phyloP scores from a whole-genome alignment of 2,888 invertebrate species.

The Diarsia mendica region DNA sequence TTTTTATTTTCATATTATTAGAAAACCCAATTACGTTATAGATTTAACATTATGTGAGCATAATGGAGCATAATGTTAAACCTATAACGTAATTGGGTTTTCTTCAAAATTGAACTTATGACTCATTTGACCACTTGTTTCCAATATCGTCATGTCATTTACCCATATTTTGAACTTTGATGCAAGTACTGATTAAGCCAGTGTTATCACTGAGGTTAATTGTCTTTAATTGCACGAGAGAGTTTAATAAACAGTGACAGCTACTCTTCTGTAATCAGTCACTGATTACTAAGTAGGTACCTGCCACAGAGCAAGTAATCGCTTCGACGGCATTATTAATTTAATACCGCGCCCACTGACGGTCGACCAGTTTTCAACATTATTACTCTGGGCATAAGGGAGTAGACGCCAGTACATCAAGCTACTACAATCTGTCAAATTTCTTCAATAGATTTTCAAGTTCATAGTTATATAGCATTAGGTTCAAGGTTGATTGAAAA shows the following conservation, averaged over 20 bases:
- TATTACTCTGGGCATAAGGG: too few species aligned
- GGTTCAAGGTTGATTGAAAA: too few species aligned
- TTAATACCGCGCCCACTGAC: too few species aligned
- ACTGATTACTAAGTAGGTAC: slow-evolving; percentile 13
- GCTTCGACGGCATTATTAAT: not conserved
- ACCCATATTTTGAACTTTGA: slow-evolving; percentile 14
- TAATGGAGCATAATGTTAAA: too few species aligned
- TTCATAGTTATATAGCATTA: too few species aligned
- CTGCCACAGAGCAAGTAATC: not conserved
- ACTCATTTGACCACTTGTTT: not conserved
- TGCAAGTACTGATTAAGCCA: slow-evolving; percentile 25
- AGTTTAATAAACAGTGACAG: slow-evolving; percentile 21
- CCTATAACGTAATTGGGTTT: not conserved
- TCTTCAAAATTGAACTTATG: not conserved
- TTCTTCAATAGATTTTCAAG: too few species aligned
- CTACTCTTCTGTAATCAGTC: slow-evolving; percentile 2
- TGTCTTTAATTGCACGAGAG: slow-evolving; percentile 28
- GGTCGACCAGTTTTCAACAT: too few species aligned
- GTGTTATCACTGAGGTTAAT: slow-evolving; percentile 38
- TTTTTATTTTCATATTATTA: too few species aligned
- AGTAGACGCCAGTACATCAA: too few species aligned
- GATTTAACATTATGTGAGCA: too few species aligned
- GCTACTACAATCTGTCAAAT: too few species aligned
- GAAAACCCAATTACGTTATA: too few species aligned
- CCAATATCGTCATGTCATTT: slow-evolving; percentile 16